Evolutionary conservation across 1,140 invertebrate species (phyloP), one percentile per base, ranked within the genome.

Genomic region (Lepidurus couesii): DNA sequence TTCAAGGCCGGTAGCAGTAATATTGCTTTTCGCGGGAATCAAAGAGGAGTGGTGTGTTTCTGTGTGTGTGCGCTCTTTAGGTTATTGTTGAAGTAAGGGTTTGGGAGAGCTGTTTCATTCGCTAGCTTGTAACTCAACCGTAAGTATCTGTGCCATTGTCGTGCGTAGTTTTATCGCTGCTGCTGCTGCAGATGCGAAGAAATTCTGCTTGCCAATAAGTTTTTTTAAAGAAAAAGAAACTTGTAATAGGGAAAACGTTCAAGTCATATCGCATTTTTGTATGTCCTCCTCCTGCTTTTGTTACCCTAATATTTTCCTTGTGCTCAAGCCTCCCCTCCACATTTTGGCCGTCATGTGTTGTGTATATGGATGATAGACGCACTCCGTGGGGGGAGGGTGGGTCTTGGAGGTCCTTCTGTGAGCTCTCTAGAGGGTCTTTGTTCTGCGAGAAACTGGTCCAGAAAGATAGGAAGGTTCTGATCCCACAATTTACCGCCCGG

Each of bases 361-460:
- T 65, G 53, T 65, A 10, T 65, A 65, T 5, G 53, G 21, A 65
- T 65, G 53, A 65, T 16, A 65, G 53, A 65, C 53, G 53, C 9
- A n/a, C 21, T n/a, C 16, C 53, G 6, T 7, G 53, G 53, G 8
- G n/a, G n/a, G 53, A 65, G 16, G 53, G 53, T 11, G 45, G 45
- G 45, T 65, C 13, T 21, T 13, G n/a, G 21, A 65, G 21, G 53
- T 65, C 53, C n/a, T 65, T 65, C 53, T 21, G 53, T 65, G 53
- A 65, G 53, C 53, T 65, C 53, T 65, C 53, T 65, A 65, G 53
- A n/a, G 53, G 53, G 53, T 65, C 53, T 65, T 65, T 65, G 53
- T 65, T 65, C 53, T 11, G 34, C 53, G 13, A 65, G 21, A 21
- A 65, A 65, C 53, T 65, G 53, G 53, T 65, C 21, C 53, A 65